Conservation (phyloP, 2,797 vertebrate genomes). For the Lindbergichthys nudifrons region DNA sequence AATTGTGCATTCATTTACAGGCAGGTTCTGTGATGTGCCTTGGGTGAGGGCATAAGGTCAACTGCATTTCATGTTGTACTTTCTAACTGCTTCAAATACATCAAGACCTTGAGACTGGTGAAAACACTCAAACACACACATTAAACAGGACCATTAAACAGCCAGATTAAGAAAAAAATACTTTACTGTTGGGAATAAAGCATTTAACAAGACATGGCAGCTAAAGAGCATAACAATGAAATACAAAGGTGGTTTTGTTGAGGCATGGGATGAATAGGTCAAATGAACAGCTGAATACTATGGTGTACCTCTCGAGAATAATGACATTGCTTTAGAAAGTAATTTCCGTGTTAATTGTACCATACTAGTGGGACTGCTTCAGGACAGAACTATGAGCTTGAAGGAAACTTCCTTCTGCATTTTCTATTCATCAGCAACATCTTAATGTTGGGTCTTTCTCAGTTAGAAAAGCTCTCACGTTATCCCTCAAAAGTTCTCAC, state of each 20-base stretch:
- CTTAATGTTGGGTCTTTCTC: not conserved
- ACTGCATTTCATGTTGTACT: constrained; percentile 20
- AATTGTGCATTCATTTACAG: constrained; percentile 20
- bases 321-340: constrained; percentile 46
- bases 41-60: constrained; percentile 29
- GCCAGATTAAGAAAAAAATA: constrained; percentile 40
- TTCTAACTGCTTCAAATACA: constrained; percentile 15
- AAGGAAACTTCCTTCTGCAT: constrained; percentile 23
- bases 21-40: constrained; percentile 9
- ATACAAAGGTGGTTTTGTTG: constrained; percentile 74
- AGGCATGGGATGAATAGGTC: constrained; percentile 36
- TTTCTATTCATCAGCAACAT: constrained; percentile 10
- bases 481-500: constrained; percentile 10
- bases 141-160: constrained; percentile 46
- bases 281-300: constrained; percentile 60
- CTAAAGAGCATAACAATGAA: constrained; percentile 39
- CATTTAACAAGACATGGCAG: constrained; percentile 63
- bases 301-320: constrained; percentile 50
- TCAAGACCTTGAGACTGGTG: constrained; percentile 10
- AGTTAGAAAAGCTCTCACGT: constrained; percentile 8
- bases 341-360: constrained; percentile 47
- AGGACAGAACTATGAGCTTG: constrained; percentile 19
- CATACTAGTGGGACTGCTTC: constrained; percentile 12
- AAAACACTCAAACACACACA: constrained; percentile 39
- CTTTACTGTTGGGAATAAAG: constrained; percentile 66